A percentile compares a stretch with the other conserved stretches of the same genome.
Conservation (phyloP, 2,797 vertebrate species). For the Aviceda cuculoides region DNA sequence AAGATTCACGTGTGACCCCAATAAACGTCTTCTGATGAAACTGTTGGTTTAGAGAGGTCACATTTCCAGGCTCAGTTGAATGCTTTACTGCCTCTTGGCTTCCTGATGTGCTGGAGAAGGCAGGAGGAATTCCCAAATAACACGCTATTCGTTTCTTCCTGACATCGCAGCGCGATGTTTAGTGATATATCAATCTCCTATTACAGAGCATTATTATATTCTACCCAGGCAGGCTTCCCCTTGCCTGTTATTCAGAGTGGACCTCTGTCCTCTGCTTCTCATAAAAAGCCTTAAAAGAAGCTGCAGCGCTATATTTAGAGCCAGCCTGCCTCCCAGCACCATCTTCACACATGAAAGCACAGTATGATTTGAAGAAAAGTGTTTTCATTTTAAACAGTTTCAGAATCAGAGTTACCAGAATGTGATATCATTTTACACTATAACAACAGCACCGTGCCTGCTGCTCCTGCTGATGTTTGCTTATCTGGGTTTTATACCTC, state of each 20-base stretch:
- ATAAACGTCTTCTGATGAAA: not conserved
- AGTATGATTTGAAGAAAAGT: not conserved
- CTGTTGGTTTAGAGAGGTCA: fast-evolving
- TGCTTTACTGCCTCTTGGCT: not conserved
- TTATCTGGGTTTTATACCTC: not conserved
- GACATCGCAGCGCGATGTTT: not conserved
- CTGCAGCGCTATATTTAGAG: not conserved
- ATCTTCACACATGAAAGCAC: not conserved
- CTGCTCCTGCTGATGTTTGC: not conserved
- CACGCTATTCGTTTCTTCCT: not conserved
- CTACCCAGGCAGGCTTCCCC: not conserved
- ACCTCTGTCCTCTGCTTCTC: not conserved
- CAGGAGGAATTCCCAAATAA: not conserved
- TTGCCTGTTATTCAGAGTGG: not conserved
- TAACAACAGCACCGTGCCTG: not conserved
- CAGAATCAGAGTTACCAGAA: not conserved
- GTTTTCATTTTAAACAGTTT: not conserved
- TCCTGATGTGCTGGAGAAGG: not conserved
- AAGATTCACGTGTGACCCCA: not conserved
- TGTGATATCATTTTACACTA: not conserved
- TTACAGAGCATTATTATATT: not conserved
- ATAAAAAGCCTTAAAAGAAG: not conserved
- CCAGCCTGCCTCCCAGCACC: not conserved
- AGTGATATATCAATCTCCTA: not conserved
- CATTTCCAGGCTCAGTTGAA: not conserved